Conservation (phyloP, 2,888 invertebrate genomes). For the Eucera pruinosa region DNA sequence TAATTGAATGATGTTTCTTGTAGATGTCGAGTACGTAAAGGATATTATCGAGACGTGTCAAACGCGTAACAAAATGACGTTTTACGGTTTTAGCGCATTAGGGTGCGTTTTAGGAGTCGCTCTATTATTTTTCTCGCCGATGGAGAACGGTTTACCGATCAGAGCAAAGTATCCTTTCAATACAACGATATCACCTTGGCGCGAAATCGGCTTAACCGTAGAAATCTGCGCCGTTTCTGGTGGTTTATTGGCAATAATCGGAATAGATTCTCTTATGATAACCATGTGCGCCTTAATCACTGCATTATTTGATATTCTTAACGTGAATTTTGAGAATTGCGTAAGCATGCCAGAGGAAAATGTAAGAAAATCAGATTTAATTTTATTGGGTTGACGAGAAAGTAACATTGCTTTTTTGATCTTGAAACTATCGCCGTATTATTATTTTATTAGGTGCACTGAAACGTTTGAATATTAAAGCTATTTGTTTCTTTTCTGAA, state of each 20-base stretch:
- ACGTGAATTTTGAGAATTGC: constrained; percentile 69
- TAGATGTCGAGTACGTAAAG: constrained; percentile 8
- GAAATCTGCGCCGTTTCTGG: constrained; percentile 68
- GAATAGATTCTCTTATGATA: constrained; percentile 68
- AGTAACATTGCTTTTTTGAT: no score
- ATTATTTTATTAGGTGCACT: no score
- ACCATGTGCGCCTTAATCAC: constrained; percentile 67
- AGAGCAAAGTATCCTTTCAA: constrained; percentile 77
- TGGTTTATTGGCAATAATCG: constrained; percentile 69
- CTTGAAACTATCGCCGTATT: neutral
- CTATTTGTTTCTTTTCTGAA: no score
- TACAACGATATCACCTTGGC: constrained; percentile 66
- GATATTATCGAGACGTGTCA: constrained; percentile 55
- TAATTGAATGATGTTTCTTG: neutral
- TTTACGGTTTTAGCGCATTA: constrained; percentile 65
- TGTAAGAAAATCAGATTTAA: constrained; percentile 5
- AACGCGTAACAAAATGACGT: constrained; percentile 52
- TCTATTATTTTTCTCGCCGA: constrained; percentile 71
- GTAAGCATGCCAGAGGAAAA: neutral
- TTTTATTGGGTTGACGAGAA: no score
- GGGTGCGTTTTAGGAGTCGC: constrained; percentile 63
- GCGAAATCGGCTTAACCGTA: constrained; percentile 64
- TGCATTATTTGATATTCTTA: constrained; percentile 69
- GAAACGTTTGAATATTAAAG: no score
- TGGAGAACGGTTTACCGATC: constrained; percentile 73